Percentiles rank a stretch among this genome's conserved stretches.
phyloP scores from a whole-genome alignment of 2,888 invertebrate species.

The Galeruca laticollis region DNA sequence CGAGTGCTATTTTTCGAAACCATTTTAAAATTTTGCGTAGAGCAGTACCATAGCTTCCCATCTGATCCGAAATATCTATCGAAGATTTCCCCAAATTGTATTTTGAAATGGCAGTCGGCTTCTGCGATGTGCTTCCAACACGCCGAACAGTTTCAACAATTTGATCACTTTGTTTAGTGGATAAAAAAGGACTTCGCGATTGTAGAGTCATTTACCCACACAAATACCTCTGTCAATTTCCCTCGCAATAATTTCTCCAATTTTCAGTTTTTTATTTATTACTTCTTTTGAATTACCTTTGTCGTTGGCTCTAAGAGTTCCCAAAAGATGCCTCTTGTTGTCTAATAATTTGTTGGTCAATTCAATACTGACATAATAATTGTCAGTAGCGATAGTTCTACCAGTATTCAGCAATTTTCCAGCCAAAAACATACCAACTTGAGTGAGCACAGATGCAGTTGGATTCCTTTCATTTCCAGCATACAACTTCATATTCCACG shows the following conservation, averaged over 20 bases:
- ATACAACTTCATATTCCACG: too few species aligned
- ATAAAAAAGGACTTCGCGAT: conserved; percentile 4
- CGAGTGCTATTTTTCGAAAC: conserved; percentile 8
- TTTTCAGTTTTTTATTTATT: conserved; percentile 6
- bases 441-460: neutral
- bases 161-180: neutral
- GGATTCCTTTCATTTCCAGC: too few species aligned
- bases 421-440: neutral
- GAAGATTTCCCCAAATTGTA: conserved; percentile 7
- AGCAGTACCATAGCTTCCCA: neutral
- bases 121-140: neutral
- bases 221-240: conserved; percentile 2
- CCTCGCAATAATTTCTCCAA: conserved; percentile 3
- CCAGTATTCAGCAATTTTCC: neutral
- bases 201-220: neutral
- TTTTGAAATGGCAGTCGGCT: neutral
- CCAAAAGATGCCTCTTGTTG: too few species aligned
- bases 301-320: too few species aligned
- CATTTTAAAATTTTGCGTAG: too few species aligned
- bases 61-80: conserved; percentile 2
- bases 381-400: neutral
- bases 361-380: neutral
- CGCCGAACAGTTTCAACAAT: neutral
- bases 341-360: too few species aligned
- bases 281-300: conserved; percentile 12